These are phyloP conservation scores for Electrona antarctica DNA, from an alignment of 2,113 vertebrate species.

Conservation along the genomic window DNA sequence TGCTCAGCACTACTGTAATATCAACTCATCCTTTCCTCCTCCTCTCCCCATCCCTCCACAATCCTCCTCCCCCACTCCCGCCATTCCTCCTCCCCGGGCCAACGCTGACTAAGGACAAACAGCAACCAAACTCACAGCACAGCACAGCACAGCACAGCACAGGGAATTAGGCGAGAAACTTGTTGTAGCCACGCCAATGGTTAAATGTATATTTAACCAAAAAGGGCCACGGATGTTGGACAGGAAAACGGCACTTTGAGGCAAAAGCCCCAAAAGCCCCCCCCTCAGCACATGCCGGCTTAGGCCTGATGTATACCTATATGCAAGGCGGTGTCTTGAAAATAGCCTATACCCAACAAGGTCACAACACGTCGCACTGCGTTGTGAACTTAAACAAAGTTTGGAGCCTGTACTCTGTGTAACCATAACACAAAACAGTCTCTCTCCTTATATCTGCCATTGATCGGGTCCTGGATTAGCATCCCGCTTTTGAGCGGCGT, in stretches of 20 bases:
- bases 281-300: too few relatives aligned
- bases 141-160: conserved; percentile 46
- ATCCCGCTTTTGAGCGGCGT: conserved; percentile 48
- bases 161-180: too few relatives aligned
- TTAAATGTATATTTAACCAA: too few relatives aligned
- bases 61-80: conserved; percentile 3
- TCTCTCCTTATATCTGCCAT: conserved; percentile 65
- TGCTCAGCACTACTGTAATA: conserved; percentile 61
- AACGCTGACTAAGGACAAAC: conserved; percentile 62
- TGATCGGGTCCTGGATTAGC: conserved; percentile 66
- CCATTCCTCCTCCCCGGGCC: conserved; percentile 36
- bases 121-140: conserved; percentile 62
- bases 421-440: neutral
- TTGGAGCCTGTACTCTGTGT: conserved; percentile 4
- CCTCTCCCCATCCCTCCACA: neutral
- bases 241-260: too few relatives aligned
- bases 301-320: too few relatives aligned
- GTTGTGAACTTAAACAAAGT: too few relatives aligned
- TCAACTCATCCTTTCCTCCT: conserved; percentile 48
- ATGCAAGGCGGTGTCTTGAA: too few relatives aligned
- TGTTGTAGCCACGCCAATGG: too few relatives aligned
- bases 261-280: too few relatives aligned
- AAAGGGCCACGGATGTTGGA: too few relatives aligned
- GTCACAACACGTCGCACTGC: too few relatives aligned
- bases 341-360: too few relatives aligned